phyloP scores from a whole-genome alignment of 2,888 invertebrate species.

The Rhagonycha lutea region DNA sequence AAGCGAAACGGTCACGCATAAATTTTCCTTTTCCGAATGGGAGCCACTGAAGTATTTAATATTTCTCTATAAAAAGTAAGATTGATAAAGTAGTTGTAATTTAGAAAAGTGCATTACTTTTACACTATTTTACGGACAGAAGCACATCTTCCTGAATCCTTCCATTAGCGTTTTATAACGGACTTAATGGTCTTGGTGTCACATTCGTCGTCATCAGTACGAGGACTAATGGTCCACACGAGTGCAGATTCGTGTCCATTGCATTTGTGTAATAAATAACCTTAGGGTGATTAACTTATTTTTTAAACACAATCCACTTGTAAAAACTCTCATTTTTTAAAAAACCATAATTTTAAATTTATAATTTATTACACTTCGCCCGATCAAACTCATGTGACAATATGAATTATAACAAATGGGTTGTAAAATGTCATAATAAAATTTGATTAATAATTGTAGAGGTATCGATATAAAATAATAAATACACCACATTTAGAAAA shows the following conservation, averaged over 20 bases:
- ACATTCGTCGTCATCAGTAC: constrained; percentile 30
- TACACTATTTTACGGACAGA: constrained; percentile 18
- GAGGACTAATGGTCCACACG: constrained; percentile 29
- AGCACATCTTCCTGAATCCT: constrained; percentile 25
- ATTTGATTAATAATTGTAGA: background rate
- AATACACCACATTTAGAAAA: background rate
- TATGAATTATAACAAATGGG: background rate
- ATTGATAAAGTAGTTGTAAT: constrained; percentile 1
- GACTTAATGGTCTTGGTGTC: constrained; percentile 28
- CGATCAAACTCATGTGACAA: background rate
- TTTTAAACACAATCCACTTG: constrained; percentile 6
- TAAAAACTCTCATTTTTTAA: constrained; percentile 3
- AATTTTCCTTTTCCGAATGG: background rate
- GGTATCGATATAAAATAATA: background rate
- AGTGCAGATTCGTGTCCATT: constrained; percentile 31
- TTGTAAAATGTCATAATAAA: background rate
- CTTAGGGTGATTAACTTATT: constrained; percentile 21
- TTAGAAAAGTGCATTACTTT: constrained; percentile 5
- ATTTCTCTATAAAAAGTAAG: background rate
- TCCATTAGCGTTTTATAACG: constrained; percentile 27
- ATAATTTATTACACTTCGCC: background rate
- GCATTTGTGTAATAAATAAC: constrained; percentile 29
- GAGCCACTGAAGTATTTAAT: background rate
- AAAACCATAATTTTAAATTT: background rate
- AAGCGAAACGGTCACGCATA: background rate